Percentiles rank a stretch among this genome's conserved stretches.
Conservation (phyloP, 2,888 invertebrate species). For the Thymelicus acteon region DNA sequence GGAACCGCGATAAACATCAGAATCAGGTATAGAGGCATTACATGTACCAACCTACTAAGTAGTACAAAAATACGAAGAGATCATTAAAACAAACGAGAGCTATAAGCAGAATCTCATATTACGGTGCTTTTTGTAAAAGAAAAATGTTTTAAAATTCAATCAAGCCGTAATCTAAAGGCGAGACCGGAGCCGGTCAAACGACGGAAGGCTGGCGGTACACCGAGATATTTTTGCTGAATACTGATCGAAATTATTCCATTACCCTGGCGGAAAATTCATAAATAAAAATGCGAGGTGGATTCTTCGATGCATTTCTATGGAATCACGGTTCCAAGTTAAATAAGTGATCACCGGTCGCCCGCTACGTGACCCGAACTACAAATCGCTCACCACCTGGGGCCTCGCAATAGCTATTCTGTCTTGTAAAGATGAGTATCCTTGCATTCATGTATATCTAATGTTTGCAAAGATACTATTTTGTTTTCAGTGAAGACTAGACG, state of each 20-base stretch:
- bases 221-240: conserved; percentile 70
- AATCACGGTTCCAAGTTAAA: conserved; percentile 81
- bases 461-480: conserved; percentile 15
- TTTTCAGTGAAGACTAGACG: neutral
- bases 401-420: conserved; percentile 41
- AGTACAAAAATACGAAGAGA: too few species aligned
- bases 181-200: conserved; percentile 57
- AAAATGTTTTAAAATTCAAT: conserved; percentile 63
- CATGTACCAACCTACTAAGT: too few species aligned
- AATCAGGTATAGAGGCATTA: too few species aligned
- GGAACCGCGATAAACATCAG: too few species aligned
- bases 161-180: conserved; percentile 58
- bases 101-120: conserved; percentile 22
- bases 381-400: conserved; percentile 61
- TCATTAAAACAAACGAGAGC: too few species aligned
- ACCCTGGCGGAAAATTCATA: conserved; percentile 72
- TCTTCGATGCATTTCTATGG: conserved; percentile 72
- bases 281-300: conserved; percentile 75
- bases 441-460: conserved; percentile 6
- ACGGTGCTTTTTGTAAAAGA: conserved; percentile 38
- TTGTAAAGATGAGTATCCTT: conserved; percentile 30
- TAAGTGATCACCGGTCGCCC: conserved; percentile 79
- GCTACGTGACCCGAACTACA: conserved; percentile 68
- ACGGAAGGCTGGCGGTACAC: conserved; percentile 59
- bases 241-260: conserved; percentile 79